Conservation (phyloP, 2,888 invertebrate genomes). For the Polylopha cassiicola region DNA sequence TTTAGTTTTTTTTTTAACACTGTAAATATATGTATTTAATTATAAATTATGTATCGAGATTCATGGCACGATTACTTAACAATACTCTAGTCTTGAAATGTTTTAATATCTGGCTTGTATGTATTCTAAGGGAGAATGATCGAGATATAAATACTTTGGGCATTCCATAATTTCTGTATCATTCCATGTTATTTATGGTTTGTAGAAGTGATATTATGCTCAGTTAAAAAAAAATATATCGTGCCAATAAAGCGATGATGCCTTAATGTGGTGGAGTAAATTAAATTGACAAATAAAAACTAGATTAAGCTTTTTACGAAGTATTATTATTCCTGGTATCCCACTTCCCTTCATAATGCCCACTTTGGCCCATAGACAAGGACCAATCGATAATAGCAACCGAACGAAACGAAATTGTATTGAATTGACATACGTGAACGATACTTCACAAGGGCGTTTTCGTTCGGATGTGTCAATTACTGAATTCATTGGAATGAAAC, state of each 20-base stretch:
- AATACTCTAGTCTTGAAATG: constrained; percentile 66
- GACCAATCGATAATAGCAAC: too few relatives aligned
- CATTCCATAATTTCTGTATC: constrained; percentile 58
- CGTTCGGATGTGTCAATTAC: too few relatives aligned
- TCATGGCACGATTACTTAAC: constrained; percentile 69
- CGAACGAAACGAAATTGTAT: too few relatives aligned
- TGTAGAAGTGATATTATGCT: constrained; percentile 57
- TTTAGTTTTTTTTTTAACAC: constrained; percentile 27
- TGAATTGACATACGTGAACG: too few relatives aligned
- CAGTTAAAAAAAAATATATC: constrained; percentile 50
- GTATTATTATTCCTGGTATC: constrained; percentile 43
- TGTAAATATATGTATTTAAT: constrained; percentile 41
- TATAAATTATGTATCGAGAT: constrained; percentile 34
- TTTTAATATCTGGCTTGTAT: constrained; percentile 51
- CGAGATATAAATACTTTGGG: constrained; percentile 34
- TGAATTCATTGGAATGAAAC: too few relatives aligned
- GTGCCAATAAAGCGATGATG: constrained; percentile 74
- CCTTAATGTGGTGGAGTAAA: constrained; percentile 71
- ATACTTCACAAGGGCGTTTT: too few relatives aligned
- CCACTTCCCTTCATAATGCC: not conserved
- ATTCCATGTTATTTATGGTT: constrained; percentile 59
- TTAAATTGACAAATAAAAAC: constrained; percentile 73
- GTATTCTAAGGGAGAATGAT: constrained; percentile 42
- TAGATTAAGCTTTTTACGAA: constrained; percentile 70
- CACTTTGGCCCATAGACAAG: not conserved